These are phyloP conservation scores for Metallyticus violacea DNA, from an alignment of 2,888 invertebrate genomes.

Conservation along the genomic window DNA sequence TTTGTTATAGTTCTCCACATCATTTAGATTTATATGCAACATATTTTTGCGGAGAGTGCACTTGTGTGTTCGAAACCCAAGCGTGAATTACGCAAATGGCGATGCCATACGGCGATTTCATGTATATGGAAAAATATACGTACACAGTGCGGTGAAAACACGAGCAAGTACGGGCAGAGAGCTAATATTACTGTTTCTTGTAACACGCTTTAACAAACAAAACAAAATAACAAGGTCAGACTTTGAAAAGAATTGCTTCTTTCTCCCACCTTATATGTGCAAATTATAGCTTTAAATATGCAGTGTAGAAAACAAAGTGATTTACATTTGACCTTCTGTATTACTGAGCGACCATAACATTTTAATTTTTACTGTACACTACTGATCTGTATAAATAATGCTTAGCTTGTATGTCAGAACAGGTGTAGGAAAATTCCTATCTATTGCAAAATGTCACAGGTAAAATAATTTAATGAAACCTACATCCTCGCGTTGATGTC, in stretches of 20 bases:
- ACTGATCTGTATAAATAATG: no score
- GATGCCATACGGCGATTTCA: not conserved
- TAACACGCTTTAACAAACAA: not conserved
- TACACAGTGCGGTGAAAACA: not conserved
- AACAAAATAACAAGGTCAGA: not conserved
- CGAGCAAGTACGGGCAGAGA: not conserved
- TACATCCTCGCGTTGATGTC: no score
- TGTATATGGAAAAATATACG: not conserved
- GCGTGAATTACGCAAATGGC: not conserved
- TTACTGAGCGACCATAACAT: no score
- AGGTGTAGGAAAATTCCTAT: no score
- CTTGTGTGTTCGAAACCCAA: not conserved
- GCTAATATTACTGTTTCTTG: not conserved
- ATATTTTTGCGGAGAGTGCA: not conserved
- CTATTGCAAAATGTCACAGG: no score
- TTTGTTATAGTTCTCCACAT: not conserved
- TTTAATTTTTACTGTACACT: no score
- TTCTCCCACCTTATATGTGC: not conserved
- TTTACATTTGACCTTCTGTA: not conserved
- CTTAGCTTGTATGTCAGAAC: no score
- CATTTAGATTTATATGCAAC: not conserved
- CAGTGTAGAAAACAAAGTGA: not conserved
- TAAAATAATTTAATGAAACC: no score
- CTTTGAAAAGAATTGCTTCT: not conserved
- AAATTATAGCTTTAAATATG: not conserved